phyloP scores from a whole-genome alignment of 2,113 vertebrate genomes.

The Lasiurus borealis region DNA sequence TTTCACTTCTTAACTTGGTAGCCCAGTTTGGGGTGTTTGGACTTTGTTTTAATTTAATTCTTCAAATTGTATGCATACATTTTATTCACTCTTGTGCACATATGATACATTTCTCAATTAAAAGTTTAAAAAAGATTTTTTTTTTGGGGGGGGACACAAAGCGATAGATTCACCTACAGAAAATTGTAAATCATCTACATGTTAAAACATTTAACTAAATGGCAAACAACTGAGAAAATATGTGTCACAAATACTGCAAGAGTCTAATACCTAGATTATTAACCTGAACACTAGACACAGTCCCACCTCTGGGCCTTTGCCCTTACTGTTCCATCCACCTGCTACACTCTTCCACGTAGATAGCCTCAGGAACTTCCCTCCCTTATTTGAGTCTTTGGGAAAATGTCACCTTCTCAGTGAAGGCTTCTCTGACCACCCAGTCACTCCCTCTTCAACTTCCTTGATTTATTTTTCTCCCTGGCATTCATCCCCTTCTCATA shows the following conservation, averaged over 20 bases:
- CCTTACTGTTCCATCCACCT: background rate
- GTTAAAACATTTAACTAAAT: background rate
- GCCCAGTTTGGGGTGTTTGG: background rate
- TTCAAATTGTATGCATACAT: background rate
- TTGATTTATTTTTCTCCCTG: background rate
- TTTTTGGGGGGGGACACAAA: background rate
- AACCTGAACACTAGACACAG: background rate
- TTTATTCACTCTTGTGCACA: background rate
- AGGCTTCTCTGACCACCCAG: background rate
- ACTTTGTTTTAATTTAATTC: background rate
- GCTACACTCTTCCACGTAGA: background rate
- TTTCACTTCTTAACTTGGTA: background rate
- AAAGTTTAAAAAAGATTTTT: background rate
- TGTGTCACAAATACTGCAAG: background rate
- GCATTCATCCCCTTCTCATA: background rate
- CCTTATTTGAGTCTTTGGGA: background rate
- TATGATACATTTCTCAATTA: background rate
- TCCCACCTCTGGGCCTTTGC: background rate
- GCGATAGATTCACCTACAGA: background rate
- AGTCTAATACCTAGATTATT: background rate
- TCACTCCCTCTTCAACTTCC: background rate
- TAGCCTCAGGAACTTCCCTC: background rate
- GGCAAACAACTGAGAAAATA: background rate
- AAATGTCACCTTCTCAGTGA: background rate
- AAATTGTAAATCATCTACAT: background rate